Base-by-base conservation (phyloP, 1,140 invertebrate genomes). In the Drosophila bocqueti region DNA sequence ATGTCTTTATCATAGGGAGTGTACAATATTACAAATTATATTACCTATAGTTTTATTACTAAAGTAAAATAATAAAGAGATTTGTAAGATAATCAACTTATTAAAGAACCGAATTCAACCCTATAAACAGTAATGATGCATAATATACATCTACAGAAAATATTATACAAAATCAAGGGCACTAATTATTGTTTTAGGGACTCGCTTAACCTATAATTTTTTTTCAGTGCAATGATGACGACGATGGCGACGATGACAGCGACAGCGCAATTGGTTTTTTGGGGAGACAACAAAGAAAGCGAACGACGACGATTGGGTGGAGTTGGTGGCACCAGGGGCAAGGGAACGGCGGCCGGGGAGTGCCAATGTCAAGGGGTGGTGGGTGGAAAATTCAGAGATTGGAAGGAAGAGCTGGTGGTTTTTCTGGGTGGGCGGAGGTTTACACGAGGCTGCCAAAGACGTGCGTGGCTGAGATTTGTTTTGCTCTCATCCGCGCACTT, bases 391-490 rank as follows among this genome's bases (percentile, higher is more conserved):
- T 57, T 24, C 36, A 40, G 21, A 11, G 36, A 21, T 1, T 4
- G 18, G 18, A 21, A 5, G 36, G 15, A n/a, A 26, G 16, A 3
- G 15, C 18, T 42, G 45, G 2, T 26, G 43, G 58, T 15, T 29
- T 24, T 18, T 29, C 15, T 24, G 63, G 40, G n/a, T 38, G 61
- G 46, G 24, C 4, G 18, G 66, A 31, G 38, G 31, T 11, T 24
- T 64, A 58, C 50, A 71, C 58, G 76, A 79, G 79, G 79, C 76
- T 81, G 76, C 64, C 52, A 72, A 81, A 79, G 79, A 90, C 84
- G 85, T 89, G 83, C 73, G 84, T 69, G 76, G 77, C 85, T 81
- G 84, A 89, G 84, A 89, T 89, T 89, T 89, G 85, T 81, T 81
- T 80, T 69, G 77, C 84, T 60, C 80, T 76, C 76, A 79, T 79